These are phyloP conservation scores for Leucania comma DNA, from an alignment of 2,888 invertebrate species.

Conservation along the genomic window DNA sequence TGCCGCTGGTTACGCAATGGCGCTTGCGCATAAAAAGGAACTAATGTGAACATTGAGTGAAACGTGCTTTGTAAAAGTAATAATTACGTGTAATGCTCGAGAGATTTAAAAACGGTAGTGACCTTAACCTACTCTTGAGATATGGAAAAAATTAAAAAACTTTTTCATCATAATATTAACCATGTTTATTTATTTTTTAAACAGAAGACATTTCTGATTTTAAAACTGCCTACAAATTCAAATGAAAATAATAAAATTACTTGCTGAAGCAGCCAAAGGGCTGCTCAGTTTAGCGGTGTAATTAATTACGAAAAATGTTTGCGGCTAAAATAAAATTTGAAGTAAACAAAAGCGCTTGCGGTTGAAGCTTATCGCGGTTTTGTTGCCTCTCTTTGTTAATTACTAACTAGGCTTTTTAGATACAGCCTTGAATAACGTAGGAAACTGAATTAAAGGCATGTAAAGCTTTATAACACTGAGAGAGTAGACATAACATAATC, in stretches of 20 bases:
- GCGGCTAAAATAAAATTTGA: constrained; percentile 54
- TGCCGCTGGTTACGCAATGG: constrained; percentile 70
- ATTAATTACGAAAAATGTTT: constrained; percentile 62
- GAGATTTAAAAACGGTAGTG: background rate
- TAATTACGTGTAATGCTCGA: constrained; percentile 14
- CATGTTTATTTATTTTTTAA: background rate
- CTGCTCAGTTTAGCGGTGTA: constrained; percentile 49
- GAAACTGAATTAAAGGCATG: background rate
- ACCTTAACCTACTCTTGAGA: background rate
- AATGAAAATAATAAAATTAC: constrained; percentile 37
- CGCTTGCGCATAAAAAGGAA: constrained; percentile 69
- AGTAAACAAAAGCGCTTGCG: constrained; percentile 56
- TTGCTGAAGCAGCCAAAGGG: constrained; percentile 19
- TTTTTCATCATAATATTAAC: background rate
- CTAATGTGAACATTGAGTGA: constrained; percentile 57
- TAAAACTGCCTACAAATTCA: constrained; percentile 21
- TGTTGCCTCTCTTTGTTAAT: constrained; percentile 64
- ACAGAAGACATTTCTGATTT: constrained; percentile 29
- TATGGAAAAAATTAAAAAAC: background rate
- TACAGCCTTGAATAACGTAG: constrained; percentile 31
- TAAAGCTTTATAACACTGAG: no score
- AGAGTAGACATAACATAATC: no score
- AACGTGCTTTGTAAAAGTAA: constrained; percentile 32
- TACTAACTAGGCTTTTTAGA: constrained; percentile 51
- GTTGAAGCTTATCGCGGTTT: constrained; percentile 57